Conservation (phyloP, 2,888 invertebrate species). For the Ochropleura leucogaster region DNA sequence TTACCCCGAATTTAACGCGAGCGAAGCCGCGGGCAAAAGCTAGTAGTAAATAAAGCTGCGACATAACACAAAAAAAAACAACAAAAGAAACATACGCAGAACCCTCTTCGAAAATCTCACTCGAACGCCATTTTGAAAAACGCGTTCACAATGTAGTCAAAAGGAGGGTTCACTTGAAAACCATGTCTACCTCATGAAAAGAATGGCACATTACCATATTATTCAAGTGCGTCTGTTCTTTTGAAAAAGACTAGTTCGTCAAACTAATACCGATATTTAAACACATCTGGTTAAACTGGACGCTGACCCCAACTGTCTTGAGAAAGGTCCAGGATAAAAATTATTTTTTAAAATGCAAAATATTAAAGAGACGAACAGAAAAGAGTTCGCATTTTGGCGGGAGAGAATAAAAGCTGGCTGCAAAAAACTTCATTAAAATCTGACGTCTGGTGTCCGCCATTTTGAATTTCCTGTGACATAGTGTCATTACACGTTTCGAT, state of each 20-base stretch:
- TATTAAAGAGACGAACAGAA: not conserved
- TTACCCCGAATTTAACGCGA: no score
- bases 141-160: conserved; percentile 3
- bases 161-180: conserved; percentile 37
- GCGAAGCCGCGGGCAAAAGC: no score
- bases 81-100: conserved; percentile 18
- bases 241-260: conserved; percentile 14
- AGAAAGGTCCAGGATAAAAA: not conserved
- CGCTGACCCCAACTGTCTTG: conserved; percentile 6
- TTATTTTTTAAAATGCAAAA: not conserved
- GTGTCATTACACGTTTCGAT: not conserved
- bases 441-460: conserved; percentile 23
- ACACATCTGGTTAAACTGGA: conserved; percentile 25
- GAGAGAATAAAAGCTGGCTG: not conserved
- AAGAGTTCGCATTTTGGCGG: not conserved
- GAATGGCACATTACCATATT: conserved; percentile 36
- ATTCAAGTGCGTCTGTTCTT: conserved; percentile 2
- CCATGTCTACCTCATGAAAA: conserved; percentile 30
- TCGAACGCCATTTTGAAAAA: conserved; percentile 24
- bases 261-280: conserved; percentile 8
- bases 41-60: not conserved
- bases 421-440: conserved; percentile 9
- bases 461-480: conserved; percentile 29
- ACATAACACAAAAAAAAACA: not conserved
- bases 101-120: conserved; percentile 14